Percentiles rank a stretch among this genome's conserved stretches.
Evolutionary conservation across 2,888 invertebrate genomes (phyloP).

Genomic region (Macroteleia sp.): DNA sequence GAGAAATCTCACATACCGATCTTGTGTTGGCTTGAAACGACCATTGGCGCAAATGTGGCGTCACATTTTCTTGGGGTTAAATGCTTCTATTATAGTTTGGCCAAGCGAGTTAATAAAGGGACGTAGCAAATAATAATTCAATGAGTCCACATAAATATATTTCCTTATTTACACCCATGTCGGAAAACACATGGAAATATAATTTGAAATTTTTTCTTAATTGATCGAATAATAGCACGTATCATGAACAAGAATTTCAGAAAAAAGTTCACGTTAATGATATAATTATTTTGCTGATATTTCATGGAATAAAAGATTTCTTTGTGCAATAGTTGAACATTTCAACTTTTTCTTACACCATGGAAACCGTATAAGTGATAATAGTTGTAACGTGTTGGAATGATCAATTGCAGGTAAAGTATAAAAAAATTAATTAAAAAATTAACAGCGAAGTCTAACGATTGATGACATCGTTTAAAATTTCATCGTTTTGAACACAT

Average conservation of each 20-base stretch:
- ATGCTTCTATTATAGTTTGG: conserved; percentile 20
- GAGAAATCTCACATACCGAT: conserved; percentile 50
- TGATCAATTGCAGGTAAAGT: conserved; percentile 27
- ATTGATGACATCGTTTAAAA: conserved; percentile 38
- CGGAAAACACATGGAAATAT: too few relatives aligned
- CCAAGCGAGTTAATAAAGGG: conserved; percentile 14
- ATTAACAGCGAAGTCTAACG: conserved; percentile 13
- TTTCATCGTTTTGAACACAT: conserved; percentile 39
- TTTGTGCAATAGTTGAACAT: too few relatives aligned
- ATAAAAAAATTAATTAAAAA: conserved; percentile 45
- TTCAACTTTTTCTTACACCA: conserved; percentile 13
- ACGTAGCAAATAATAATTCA: neutral
- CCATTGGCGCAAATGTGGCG: conserved; percentile 7
- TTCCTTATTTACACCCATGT: neutral
- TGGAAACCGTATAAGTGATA: conserved; percentile 15
- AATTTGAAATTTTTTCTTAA: too few relatives aligned
- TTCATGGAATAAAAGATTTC: too few relatives aligned
- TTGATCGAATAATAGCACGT: too few relatives aligned
- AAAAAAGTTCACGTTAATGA: too few relatives aligned
- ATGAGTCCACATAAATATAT: neutral
- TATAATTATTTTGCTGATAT: too few relatives aligned
- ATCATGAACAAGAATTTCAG: too few relatives aligned
- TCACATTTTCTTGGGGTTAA: conserved; percentile 33
- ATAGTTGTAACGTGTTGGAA: conserved; percentile 35
- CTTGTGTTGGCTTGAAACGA: conserved; percentile 22